Conservation (phyloP, 2,113 vertebrate species). For the Campylorhamphus procurvoides region DNA sequence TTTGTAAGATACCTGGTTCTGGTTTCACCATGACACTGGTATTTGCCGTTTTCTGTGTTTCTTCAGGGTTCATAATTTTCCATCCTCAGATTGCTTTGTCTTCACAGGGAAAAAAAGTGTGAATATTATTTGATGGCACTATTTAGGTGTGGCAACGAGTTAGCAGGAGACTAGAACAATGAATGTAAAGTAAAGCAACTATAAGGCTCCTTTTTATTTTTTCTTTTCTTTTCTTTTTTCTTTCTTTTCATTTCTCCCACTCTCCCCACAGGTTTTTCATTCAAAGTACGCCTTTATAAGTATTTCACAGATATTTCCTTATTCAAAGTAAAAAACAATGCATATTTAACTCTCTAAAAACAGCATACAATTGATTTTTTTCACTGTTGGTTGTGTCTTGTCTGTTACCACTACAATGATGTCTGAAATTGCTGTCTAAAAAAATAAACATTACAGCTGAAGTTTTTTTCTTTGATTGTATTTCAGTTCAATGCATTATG, state of each 20-base stretch:
- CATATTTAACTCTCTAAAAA: neutral
- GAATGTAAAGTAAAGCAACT: neutral
- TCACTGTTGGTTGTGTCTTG: neutral
- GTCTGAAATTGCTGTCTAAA: neutral
- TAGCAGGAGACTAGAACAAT: neutral
- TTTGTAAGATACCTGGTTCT: neutral
- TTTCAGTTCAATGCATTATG: neutral
- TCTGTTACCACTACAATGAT: neutral
- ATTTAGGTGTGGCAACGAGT: neutral
- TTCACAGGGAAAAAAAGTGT: neutral
- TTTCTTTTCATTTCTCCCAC: neutral
- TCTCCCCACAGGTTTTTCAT: neutral
- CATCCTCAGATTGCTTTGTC: neutral
- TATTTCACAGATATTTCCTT: neutral
- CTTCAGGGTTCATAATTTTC: neutral
- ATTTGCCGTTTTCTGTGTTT: neutral
- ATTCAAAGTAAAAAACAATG: neutral
- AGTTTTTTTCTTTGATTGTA: neutral
- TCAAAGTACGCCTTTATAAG: neutral
- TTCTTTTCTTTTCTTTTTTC: neutral
- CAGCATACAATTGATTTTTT: accelerated
- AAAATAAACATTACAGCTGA: neutral
- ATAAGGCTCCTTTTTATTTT: neutral
- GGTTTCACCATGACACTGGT: neutral
- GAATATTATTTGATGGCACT: neutral